Conservation (phyloP, 35 echinoderm and acorn worm species). For the Heliocidaris erythrogramma region DNA sequence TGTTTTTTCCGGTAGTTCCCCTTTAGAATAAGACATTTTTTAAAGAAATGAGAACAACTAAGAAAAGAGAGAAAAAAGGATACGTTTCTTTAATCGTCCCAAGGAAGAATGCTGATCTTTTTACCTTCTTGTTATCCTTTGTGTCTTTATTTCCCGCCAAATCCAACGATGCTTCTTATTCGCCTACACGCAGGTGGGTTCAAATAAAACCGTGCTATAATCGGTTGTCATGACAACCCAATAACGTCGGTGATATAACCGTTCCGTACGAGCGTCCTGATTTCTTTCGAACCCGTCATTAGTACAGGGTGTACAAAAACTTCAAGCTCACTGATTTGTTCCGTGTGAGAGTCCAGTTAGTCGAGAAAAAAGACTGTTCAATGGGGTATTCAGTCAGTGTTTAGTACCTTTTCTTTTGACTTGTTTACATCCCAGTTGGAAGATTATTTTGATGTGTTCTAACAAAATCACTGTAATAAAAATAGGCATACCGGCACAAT, state of each 20-base stretch:
- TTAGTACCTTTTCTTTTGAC: too few relatives aligned
- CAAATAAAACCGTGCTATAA: not conserved
- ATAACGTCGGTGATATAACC: conserved; percentile 9
- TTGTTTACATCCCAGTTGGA: too few relatives aligned
- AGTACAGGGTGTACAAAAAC: not conserved
- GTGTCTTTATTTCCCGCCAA: not conserved
- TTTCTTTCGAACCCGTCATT: not conserved
- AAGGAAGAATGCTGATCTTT: not conserved
- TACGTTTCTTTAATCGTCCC: not conserved
- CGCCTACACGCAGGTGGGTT: not conserved
- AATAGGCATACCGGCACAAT: too few relatives aligned
- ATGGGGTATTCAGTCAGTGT: too few relatives aligned
- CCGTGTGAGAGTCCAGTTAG: too few relatives aligned
- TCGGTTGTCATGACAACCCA: not conserved
- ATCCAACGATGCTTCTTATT: not conserved
- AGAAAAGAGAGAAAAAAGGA: not conserved
- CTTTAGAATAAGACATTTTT: not conserved
- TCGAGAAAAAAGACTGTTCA: too few relatives aligned
- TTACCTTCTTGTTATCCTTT: not conserved
- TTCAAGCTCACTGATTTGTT: not conserved
- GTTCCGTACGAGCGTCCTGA: not conserved
- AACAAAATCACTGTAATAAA: too few relatives aligned
- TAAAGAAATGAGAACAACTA: not conserved
- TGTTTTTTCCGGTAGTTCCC: not conserved
- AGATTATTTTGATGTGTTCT: too few relatives aligned